Evolutionary conservation across 2,888 invertebrate species (phyloP).

Genomic region (Pammene aurita): DNA sequence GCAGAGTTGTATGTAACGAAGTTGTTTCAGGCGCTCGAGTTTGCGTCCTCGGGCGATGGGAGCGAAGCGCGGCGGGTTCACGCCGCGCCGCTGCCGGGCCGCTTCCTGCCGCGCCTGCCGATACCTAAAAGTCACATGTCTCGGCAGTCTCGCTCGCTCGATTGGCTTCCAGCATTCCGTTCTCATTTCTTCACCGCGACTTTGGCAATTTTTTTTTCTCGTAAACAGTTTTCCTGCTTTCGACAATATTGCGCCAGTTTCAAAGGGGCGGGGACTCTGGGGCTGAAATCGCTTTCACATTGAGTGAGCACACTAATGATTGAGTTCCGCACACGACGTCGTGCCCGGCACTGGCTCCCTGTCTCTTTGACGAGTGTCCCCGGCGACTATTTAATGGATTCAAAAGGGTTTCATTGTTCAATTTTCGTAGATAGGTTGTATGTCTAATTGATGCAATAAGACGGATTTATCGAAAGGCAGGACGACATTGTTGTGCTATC

Average conservation of each 20-base stretch:
- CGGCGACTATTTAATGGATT: constrained; percentile 66
- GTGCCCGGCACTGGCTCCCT: constrained; percentile 51
- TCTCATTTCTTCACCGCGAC: constrained; percentile 74
- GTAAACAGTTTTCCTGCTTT: constrained; percentile 79
- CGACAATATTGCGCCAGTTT: constrained; percentile 81
- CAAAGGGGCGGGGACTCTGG: constrained; percentile 73
- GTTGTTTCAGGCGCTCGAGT: constrained; percentile 74
- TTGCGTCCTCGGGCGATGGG: constrained; percentile 71
- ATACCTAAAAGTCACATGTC: constrained; percentile 59
- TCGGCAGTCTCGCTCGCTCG: constrained; percentile 69
- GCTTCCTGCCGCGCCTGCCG: constrained; percentile 23
- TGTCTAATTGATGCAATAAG: constrained; percentile 20
- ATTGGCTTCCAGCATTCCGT: constrained; percentile 75
- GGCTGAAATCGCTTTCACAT: constrained; percentile 81
- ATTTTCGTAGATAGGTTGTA: constrained; percentile 22
- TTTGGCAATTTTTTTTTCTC: constrained; percentile 72
- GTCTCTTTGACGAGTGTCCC: constrained; percentile 70
- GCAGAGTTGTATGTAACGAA: constrained; percentile 79
- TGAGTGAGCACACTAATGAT: constrained; percentile 83
- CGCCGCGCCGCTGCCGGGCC: constrained; percentile 41
- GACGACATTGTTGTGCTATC: background rate
- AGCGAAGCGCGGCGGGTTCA: constrained; percentile 60
- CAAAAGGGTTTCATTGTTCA: constrained; percentile 72
- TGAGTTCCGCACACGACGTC: constrained; percentile 74
- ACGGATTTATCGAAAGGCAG: constrained; percentile 6